A percentile compares a stretch with the other conserved stretches of the same genome.
Conservation (phyloP, 2,888 invertebrate species). For the Eupithecia centaureata region DNA sequence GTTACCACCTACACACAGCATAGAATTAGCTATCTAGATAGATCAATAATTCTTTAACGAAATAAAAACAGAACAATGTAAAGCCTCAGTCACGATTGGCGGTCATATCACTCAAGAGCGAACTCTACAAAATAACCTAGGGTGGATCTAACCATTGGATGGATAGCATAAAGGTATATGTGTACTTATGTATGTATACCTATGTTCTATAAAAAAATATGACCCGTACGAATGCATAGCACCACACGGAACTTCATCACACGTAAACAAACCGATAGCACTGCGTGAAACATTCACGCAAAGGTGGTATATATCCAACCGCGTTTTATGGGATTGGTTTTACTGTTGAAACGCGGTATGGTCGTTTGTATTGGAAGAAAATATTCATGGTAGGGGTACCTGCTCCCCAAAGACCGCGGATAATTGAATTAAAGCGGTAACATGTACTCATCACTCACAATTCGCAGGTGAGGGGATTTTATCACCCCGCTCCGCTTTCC, state of each 20-base stretch:
- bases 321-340: constrained; percentile 52
- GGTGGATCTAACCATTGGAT: too few relatives aligned
- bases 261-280: constrained; percentile 26
- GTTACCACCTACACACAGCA: too few relatives aligned
- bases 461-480: constrained; percentile 56
- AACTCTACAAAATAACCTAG: too few relatives aligned
- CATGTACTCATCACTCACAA: constrained; percentile 63
- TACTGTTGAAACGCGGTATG: constrained; percentile 51
- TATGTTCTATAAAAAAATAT: too few relatives aligned
- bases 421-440: constrained; percentile 67
- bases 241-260: background rate
- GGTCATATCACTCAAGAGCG: too few relatives aligned
- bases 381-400: constrained; percentile 45
- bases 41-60: too few relatives aligned
- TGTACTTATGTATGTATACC: background rate
- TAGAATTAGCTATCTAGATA: too few relatives aligned
- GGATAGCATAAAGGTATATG: too few relatives aligned
- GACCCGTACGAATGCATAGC: background rate
- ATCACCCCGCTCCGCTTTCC: constrained; percentile 41
- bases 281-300: constrained; percentile 33
- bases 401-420: constrained; percentile 48
- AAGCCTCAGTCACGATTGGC: too few relatives aligned
- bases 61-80: too few relatives aligned
- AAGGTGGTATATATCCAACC: constrained; percentile 33
- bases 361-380: constrained; percentile 49